Percentiles rank a stretch among this genome's conserved stretches.
Conservation (phyloP, 1,140 invertebrate genomes). For the Brevipalpus yothersi region DNA sequence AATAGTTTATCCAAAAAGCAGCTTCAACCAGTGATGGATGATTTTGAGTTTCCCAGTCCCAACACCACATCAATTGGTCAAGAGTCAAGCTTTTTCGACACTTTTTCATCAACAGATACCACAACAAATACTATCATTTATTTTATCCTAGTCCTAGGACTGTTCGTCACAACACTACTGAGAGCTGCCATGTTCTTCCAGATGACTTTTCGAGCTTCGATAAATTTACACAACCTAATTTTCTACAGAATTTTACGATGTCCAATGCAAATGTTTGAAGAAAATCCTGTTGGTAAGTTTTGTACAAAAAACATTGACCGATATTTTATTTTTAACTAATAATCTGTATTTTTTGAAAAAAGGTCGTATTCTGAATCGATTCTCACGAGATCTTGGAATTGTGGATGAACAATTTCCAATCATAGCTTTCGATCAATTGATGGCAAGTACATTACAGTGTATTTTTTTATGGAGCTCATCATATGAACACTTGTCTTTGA, state of each 20-base stretch:
- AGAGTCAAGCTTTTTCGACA: not conserved
- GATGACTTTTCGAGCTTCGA: conserved; percentile 51
- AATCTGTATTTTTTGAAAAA: too few relatives aligned
- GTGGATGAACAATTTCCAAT: conserved; percentile 29
- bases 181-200: conserved; percentile 43
- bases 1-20: not conserved
- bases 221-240: conserved; percentile 54
- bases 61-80: not conserved
- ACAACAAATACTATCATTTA: conserved; percentile 28
- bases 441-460: conserved; percentile 30
- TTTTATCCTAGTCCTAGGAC: conserved; percentile 33
- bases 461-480: not conserved
- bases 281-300: conserved; percentile 35
- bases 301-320: too few relatives aligned
- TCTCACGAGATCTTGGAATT: conserved; percentile 11
- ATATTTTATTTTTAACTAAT: too few relatives aligned
- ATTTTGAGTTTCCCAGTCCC: too few relatives aligned
- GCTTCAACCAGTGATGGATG: too few relatives aligned
- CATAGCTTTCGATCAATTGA: conserved; percentile 40
- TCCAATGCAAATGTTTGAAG: conserved; percentile 68
- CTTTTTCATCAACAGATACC: not conserved
- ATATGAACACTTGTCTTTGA: conserved; percentile 10
- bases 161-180: conserved; percentile 20
- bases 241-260: conserved; percentile 50
- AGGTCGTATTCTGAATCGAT: conserved; percentile 15